phyloP scores from a whole-genome alignment of 2,113 vertebrate genomes.

The Hippocampus guttulatus region DNA sequence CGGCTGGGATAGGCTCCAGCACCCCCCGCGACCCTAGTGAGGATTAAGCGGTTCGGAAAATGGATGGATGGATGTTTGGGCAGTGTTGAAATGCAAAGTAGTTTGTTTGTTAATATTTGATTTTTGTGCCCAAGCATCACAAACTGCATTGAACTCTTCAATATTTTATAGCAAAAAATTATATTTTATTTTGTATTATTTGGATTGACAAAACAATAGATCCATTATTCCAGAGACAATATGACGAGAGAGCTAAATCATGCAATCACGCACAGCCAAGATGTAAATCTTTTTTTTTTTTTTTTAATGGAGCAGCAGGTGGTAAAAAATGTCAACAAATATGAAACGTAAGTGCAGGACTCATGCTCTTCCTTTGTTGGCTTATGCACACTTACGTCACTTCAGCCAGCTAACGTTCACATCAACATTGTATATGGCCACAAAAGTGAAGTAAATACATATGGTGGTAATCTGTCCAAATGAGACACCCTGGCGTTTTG shows the following conservation, averaged over 20 bases:
- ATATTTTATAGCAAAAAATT: too few relatives aligned
- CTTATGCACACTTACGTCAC: background rate
- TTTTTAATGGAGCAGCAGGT: background rate
- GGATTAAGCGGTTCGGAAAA: too few relatives aligned
- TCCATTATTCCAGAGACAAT: background rate
- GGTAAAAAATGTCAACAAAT: background rate
- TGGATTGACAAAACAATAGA: background rate
- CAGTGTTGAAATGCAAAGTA: too few relatives aligned
- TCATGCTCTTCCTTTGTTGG: background rate
- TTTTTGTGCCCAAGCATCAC: too few relatives aligned
- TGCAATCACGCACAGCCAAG: background rate
- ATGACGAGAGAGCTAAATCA: background rate
- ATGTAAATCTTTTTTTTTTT: background rate
- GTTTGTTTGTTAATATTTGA: too few relatives aligned
- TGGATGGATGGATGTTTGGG: too few relatives aligned
- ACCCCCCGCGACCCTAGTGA: too few relatives aligned
- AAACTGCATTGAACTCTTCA: too few relatives aligned
- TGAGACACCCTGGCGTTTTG: constrained; percentile 3
- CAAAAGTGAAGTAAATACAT: background rate
- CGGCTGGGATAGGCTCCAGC: too few relatives aligned
- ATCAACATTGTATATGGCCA: background rate
- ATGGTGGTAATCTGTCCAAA: background rate
- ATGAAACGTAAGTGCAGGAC: background rate
- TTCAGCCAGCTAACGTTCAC: background rate
- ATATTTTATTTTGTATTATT: background rate